Conservation (phyloP, 2,797 vertebrate species). For the Trachurus trachurus region DNA sequence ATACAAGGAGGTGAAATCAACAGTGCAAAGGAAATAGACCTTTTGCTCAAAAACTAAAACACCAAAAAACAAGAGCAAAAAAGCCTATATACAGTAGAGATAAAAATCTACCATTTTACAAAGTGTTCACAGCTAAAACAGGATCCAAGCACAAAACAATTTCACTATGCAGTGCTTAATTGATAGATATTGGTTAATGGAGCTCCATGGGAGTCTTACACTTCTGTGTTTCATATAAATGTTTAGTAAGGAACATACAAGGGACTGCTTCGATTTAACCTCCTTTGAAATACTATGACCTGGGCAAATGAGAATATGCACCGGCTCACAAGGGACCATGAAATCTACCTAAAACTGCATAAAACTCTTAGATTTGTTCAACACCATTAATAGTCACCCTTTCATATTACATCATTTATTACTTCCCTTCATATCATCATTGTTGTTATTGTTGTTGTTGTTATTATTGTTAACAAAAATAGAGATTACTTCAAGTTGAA, state of each 20-base stretch:
- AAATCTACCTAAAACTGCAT: background rate
- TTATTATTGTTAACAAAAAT: background rate
- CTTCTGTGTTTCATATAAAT: background rate
- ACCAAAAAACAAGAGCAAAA: background rate
- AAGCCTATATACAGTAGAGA: too few relatives aligned
- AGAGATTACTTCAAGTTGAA: background rate
- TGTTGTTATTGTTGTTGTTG: background rate
- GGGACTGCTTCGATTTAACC: too few relatives aligned
- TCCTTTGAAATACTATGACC: too few relatives aligned
- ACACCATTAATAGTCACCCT: background rate
- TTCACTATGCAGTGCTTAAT: background rate
- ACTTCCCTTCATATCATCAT: background rate
- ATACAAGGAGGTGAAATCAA: background rate
- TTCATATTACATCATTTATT: background rate
- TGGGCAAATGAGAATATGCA: too few relatives aligned
- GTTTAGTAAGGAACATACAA: background rate
- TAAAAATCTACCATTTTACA: too few relatives aligned
- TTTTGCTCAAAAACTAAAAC: background rate
- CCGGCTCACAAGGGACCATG: background rate
- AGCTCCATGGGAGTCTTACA: background rate
- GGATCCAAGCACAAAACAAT: background rate
- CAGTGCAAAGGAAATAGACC: background rate
- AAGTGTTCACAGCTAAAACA: too few relatives aligned
- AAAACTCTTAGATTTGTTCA: background rate
- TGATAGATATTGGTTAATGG: background rate